Conservation (phyloP, 2,797 vertebrate species). For the Hydrophis major region DNA sequence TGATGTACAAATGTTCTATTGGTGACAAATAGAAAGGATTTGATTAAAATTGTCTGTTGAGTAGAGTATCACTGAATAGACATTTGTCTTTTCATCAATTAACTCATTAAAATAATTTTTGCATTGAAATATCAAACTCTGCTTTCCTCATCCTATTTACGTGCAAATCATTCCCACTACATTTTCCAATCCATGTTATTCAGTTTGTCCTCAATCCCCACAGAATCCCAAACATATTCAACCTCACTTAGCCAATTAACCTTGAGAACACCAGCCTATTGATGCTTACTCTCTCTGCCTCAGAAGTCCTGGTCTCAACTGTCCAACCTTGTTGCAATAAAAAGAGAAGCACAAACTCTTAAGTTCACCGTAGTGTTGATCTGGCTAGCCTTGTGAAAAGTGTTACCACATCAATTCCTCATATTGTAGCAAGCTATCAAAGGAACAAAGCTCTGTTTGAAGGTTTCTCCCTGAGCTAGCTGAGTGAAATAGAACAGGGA, state of each 20-base stretch:
- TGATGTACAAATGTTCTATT: conserved; percentile 3
- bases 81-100: neutral
- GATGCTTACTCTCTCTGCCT: neutral
- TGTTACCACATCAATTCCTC: neutral
- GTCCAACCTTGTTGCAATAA: neutral
- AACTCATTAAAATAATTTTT: neutral
- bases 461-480: neutral
- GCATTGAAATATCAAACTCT: neutral
- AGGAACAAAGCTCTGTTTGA: neutral
- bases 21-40: conserved; percentile 8
- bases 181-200: neutral
- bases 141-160: neutral
- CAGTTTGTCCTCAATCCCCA: neutral
- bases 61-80: neutral
- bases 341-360: neutral
- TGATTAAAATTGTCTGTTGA: neutral
- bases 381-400: neutral
- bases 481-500: neutral
- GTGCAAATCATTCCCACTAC: neutral
- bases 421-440: neutral
- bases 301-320: neutral
- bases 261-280: neutral
- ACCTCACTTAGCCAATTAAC: neutral
- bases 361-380: neutral
- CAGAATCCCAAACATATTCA: neutral